Conservation (phyloP, 2,797 vertebrate genomes). For the Enteromius viviparus region DNA sequence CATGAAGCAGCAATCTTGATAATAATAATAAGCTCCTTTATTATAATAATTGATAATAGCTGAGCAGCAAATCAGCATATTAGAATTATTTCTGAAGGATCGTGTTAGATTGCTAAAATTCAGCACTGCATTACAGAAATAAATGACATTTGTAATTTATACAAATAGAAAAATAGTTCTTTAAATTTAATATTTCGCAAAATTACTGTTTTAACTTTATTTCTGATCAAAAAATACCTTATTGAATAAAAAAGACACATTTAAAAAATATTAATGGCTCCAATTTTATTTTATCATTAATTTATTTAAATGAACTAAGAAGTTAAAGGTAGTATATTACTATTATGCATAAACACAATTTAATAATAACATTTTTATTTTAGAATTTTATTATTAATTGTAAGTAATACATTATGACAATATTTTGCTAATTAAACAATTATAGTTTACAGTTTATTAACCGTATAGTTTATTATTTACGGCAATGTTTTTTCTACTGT, state of each 20-base stretch:
- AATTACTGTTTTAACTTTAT: background rate
- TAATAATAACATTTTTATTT: background rate
- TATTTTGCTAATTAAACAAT: background rate
- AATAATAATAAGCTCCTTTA: background rate
- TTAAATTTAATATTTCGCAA: background rate
- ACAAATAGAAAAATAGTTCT: background rate
- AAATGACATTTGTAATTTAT: background rate
- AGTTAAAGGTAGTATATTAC: background rate
- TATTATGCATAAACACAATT: background rate
- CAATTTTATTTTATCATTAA: background rate
- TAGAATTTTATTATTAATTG: background rate
- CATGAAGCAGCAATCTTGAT: background rate
- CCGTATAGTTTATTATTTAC: too few relatives aligned
- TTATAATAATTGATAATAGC: background rate
- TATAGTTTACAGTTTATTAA: too few relatives aligned
- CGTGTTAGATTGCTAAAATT: background rate
- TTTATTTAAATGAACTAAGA: background rate
- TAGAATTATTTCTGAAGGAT: background rate
- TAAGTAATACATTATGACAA: background rate
- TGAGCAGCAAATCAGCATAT: background rate
- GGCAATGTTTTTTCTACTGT: background rate
- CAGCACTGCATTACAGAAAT: too few relatives aligned
- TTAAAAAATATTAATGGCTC: background rate
- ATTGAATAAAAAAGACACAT: background rate
- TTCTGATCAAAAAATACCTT: background rate